phyloP scores from a whole-genome alignment of 2,888 invertebrate genomes.

The Heliconius sara region DNA sequence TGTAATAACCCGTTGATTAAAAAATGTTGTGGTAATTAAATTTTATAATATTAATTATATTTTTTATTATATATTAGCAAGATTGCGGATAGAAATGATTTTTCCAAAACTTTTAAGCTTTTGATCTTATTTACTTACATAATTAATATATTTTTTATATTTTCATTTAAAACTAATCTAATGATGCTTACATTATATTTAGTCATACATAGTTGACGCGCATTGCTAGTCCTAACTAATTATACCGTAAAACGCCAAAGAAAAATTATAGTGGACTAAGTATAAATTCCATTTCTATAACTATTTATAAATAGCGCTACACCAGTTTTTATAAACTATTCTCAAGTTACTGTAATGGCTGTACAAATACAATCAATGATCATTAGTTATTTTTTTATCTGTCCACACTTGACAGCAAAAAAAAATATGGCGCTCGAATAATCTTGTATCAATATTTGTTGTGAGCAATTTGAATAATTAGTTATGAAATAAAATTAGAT shows the following conservation, averaged over 20 bases:
- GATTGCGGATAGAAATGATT: no score
- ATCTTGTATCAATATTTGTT: conserved; percentile 42
- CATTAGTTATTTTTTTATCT: conserved; percentile 39
- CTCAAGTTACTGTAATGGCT: conserved; percentile 33
- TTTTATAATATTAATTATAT: background rate
- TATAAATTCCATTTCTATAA: conserved; percentile 36
- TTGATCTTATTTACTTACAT: no score
- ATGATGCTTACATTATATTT: background rate
- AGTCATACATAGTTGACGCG: background rate
- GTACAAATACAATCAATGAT: conserved; percentile 42
- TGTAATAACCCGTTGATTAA: no score
- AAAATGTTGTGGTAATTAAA: background rate
- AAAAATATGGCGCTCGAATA: conserved; percentile 34
- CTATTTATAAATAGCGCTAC: conserved; percentile 17
- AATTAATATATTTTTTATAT: no score
- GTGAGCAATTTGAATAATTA: conserved; percentile 45
- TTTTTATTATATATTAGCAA: no score
- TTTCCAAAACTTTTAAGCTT: no score
- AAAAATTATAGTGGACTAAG: conserved; percentile 17
- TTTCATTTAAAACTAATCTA: background rate
- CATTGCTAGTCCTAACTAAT: conserved; percentile 5
- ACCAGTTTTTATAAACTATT: conserved; percentile 38
- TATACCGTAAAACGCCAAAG: conserved; percentile 6
- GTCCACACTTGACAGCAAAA: conserved; percentile 34
- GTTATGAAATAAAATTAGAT: conserved; percentile 33